Base-by-base conservation (phyloP, 2,888 invertebrate species). In the Unio delphinus region DNA sequence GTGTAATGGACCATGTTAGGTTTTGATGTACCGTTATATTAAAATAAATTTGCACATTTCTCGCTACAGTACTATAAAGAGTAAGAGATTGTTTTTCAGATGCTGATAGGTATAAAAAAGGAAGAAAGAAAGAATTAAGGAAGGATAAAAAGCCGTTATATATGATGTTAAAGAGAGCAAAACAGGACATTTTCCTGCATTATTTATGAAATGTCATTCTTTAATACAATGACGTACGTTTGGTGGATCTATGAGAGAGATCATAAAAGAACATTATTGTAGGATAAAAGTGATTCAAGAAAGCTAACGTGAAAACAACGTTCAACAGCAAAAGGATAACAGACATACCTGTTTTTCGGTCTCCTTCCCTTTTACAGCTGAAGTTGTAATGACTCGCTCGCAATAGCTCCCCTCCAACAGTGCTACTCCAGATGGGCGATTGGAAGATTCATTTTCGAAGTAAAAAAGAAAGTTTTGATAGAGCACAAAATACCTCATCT, bases 391-490 rank as follows among this genome's bases (percentile, higher is more conserved):
- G 45, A 88, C 80, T 56, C 89, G 81, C 72, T 90, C 90, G 74
- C 90, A 90, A 91, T 96, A 96, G 83, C 95, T 95, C 0, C 96
- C 96, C 89, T 97, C 97, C 67, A 97, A 91, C 78, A 96, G 92
- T 30, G 96, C 92, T 26, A 96, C 94, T 0, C 96, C 96, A 0
- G 95, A 95, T 0, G 96, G 96, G 55, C 94, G 92, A 28, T 92
- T 92, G 83, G 94, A 94, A 85, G 93, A 92, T 87, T 96, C 96
- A 66, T 94, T 94, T 87, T 97, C 96, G 90, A 95, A 96, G 92
- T 96, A 96, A 91, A 96, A 96, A 81, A 97, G 91, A 84, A 96
- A 91, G 91, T 97, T 97, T 95, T 96, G 93, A 57, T 92, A 93
- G 74, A 91, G 86, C 67, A 90, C 87, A 83, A 91, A 91, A 87